A percentile compares a stretch with the other conserved stretches of the same genome.
Conservation (phyloP, 2,888 invertebrate genomes). For the Noctua janthe region DNA sequence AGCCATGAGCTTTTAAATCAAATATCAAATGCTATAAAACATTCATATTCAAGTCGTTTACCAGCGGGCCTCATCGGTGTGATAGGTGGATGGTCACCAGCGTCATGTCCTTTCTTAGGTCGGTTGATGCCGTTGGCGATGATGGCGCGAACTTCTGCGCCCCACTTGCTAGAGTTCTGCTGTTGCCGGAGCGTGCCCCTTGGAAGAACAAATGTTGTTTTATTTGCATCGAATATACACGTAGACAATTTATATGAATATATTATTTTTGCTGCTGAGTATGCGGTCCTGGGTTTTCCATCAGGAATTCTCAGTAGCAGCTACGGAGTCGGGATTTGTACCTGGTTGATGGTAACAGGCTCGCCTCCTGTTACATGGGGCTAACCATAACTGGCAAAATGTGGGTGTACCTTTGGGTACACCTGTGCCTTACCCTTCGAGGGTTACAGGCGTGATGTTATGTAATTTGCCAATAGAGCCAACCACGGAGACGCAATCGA, state of each 20-base stretch:
- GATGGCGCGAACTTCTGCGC: slow-evolving; percentile 93
- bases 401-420: too few relatives aligned
- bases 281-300: too few relatives aligned
- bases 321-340: too few relatives aligned
- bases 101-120: slow-evolving; percentile 97
- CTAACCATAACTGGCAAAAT: too few relatives aligned
- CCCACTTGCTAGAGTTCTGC: slow-evolving; percentile 94
- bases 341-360: too few relatives aligned
- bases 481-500: not conserved
- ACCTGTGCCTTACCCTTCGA: too few relatives aligned
- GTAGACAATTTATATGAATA: too few relatives aligned
- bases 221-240: not conserved
- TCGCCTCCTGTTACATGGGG: too few relatives aligned
- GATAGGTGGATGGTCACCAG: slow-evolving; percentile 99
- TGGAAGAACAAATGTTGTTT: not conserved
- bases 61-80: slow-evolving; percentile 97
- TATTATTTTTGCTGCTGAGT: too few relatives aligned
- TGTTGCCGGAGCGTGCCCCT: slow-evolving; percentile 93
- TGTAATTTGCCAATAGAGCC: not conserved
- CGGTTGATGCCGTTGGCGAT: slow-evolving; percentile 93
- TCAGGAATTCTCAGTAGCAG: too few relatives aligned
- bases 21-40: not conserved
- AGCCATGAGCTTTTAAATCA: not conserved
- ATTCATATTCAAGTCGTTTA: slow-evolving; percentile 61
- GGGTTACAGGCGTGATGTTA: too few relatives aligned